phyloP scores from a whole-genome alignment of 2,888 invertebrate species.

The Drosophila rellima region DNA sequence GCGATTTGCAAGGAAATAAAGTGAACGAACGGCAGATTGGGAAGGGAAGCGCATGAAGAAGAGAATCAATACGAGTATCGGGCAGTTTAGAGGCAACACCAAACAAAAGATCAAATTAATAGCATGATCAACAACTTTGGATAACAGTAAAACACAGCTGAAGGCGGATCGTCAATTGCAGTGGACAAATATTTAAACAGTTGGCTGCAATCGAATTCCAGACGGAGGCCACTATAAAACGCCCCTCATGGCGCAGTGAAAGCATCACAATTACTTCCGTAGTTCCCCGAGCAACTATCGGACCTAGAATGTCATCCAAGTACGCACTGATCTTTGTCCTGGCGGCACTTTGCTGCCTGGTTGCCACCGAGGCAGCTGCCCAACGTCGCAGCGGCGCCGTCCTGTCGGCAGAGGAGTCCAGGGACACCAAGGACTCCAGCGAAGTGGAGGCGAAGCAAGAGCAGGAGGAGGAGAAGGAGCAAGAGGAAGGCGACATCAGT shows the following conservation, averaged over 20 bases:
- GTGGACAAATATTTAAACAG: conserved; percentile 67
- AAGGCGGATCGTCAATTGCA: conserved; percentile 22
- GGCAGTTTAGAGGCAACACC: conserved; percentile 45
- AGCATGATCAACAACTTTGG: conserved; percentile 39
- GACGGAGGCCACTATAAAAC: conserved; percentile 55
- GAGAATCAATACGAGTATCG: conserved; percentile 50
- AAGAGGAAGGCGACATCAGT: conserved; percentile 21
- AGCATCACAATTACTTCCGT: conserved; percentile 69
- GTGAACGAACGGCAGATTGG: neutral
- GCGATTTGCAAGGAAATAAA: conserved; percentile 15
- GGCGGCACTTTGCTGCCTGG: conserved; percentile 71
- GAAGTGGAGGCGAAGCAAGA: conserved; percentile 18
- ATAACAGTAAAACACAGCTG: conserved; percentile 63
- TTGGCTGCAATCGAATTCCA: conserved; percentile 23
- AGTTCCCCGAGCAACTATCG: conserved; percentile 55
- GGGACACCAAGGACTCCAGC: neutral
- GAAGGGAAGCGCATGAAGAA: conserved; percentile 39
- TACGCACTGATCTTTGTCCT: conserved; percentile 65
- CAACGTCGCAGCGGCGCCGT: conserved; percentile 42
- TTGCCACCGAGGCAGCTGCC: conserved; percentile 55
- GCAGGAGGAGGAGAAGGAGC: conserved; percentile 17
- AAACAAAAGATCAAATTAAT: conserved; percentile 80
- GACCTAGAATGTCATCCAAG: conserved; percentile 58
- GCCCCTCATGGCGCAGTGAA: conserved; percentile 17
- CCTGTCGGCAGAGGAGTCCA: conserved; percentile 23